Conservation (phyloP, 2,113 vertebrate species). For the Cathartes aura region DNA sequence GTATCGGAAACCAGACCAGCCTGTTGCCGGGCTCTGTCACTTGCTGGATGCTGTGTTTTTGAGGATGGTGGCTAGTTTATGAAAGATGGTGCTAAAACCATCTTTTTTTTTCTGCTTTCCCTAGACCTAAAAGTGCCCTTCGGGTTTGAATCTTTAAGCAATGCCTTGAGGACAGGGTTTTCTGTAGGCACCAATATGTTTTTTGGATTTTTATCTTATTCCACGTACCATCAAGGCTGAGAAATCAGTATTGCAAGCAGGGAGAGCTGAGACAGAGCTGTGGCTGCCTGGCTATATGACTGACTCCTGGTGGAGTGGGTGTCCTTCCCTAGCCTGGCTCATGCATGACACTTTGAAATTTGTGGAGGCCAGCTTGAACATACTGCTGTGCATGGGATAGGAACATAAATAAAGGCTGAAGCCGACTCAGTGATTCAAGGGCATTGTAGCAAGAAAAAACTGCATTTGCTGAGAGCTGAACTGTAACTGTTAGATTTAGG, state of each 20-base stretch:
- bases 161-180: background rate
- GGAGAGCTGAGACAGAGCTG: background rate
- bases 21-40: background rate
- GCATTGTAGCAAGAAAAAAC: background rate
- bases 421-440: background rate
- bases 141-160: background rate
- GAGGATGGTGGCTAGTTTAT: background rate
- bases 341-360: background rate
- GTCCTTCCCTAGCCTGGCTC: background rate
- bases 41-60: background rate
- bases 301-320: background rate
- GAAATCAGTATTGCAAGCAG: background rate
- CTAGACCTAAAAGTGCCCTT: background rate
- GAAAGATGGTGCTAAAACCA: background rate
- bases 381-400: background rate
- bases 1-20: accelerated
- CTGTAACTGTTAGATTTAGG: background rate
- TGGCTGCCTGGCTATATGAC: background rate
- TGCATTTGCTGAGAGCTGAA: background rate
- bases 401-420: background rate
- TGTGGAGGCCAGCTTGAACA: background rate
- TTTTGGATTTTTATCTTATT: background rate
- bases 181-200: background rate
- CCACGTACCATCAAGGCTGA: background rate
- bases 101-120: background rate